Evolutionary conservation across 2,888 invertebrate genomes (phyloP), one percentile per base, ranked within the genome.

Genomic region (Tubulanus polymorphus): DNA sequence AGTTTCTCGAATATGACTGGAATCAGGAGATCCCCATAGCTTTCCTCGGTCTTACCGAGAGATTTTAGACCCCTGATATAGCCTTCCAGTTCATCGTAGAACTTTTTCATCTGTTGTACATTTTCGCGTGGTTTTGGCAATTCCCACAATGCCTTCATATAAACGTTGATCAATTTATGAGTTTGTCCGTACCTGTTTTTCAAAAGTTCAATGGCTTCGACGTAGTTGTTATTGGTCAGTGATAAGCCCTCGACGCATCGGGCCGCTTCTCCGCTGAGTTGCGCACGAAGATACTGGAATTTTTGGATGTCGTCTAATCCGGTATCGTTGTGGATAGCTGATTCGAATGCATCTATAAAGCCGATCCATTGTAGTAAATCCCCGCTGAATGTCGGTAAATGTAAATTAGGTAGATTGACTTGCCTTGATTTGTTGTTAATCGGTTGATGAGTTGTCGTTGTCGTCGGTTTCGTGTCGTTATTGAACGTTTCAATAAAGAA

Each of bases 61-160:
- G 41, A 18, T 5, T 18, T 23, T 8, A 41, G 41, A 20, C 41
- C 41, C 23, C 41, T 18, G 5, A 41, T 18, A 15, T 41, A 3
- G 6, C 20, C 18, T 41, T 41, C 41, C 41, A 41, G 5, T 15
- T 5, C 23, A 23, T 41, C 41, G 6, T 20, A 18, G 41, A 41
- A 41, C 5, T 18, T 41, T 15, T 41, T 41, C 41, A 41, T 41
- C 18, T 23, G 6, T 15, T 15, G 5, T 5, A 15, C 41, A 15
- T 41, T 23, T 41, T 18, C 6, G 15, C 3, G 15, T 15, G 41
- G 41, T 41, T 41, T 18, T 5, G 6, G 41, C 6, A 41, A 23
- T 41, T 41, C 41, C 41, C 41, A 41, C 5, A 41, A 23, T 5
- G 48, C 48, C 18, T 48, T 23, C 48, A 48, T 48, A 20, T 48